phyloP scores from a whole-genome alignment of 2,797 vertebrate genomes.

The Gobionotothen gibberifrons region DNA sequence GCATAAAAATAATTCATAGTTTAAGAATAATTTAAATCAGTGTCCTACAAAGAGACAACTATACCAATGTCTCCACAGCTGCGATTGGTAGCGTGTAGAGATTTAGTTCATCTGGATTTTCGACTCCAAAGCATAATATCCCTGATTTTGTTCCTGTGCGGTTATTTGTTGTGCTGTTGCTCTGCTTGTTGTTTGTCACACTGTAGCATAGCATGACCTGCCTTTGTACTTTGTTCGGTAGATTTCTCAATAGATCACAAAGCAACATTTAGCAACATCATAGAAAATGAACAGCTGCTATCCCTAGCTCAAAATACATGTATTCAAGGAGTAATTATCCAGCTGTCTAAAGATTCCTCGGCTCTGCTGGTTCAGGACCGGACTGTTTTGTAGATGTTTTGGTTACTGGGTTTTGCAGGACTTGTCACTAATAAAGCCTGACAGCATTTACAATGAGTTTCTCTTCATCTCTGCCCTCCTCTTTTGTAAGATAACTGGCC shows the following conservation, averaged over 20 bases:
- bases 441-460: conserved; percentile 12
- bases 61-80: too few species aligned
- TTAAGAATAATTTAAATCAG: too few species aligned
- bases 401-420: conserved; percentile 9
- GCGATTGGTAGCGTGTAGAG: too few species aligned
- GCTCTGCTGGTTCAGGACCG: background rate
- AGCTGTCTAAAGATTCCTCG: conserved; percentile 47
- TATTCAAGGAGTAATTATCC: conserved; percentile 53
- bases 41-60: too few species aligned
- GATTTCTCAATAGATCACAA: conserved; percentile 12
- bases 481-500: conserved; percentile 38
- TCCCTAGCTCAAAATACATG: conserved; percentile 40
- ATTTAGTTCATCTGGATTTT: conserved; percentile 7
- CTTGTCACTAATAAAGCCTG: conserved; percentile 24
- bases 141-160: background rate
- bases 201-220: background rate
- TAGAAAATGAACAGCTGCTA: conserved; percentile 49
- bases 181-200: conserved; percentile 21
- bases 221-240: conserved; percentile 2
- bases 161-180: background rate
- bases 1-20: too few species aligned
- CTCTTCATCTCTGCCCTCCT: conserved; percentile 27
- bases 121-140: background rate
- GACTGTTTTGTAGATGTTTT: conserved; percentile 14
- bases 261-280: conserved; percentile 21